Evolutionary conservation across 2,888 invertebrate genomes (phyloP), one percentile per base, ranked within the genome.

Genomic region (Euproctis similis): DNA sequence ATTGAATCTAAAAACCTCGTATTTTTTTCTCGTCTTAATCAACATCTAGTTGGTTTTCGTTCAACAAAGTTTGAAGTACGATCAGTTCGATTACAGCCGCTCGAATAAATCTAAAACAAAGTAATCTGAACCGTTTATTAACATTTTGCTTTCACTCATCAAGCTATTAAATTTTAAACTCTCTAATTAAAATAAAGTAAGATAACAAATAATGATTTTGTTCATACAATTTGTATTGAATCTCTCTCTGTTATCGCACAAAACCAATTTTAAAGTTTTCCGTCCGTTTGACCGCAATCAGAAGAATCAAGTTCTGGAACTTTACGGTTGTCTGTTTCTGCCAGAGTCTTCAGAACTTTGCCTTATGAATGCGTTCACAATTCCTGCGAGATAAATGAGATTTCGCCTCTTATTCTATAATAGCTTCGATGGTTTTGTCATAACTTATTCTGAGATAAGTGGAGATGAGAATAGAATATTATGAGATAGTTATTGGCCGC

Each of bases 261-360:
- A 42, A n/a, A 45, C 45, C 40, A 42, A 49, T 49, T 47, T 47
- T 36, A 39, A 47, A 49, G 39, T 42, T 45, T 28, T 16, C 16
- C 34, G 16, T 45, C 37, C 12, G 30, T 24, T 34, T 47, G 47
- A 40, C 51, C 42, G 39, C 42, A 47, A 42, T 50, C 39, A 34
- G 30, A 39, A 39, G 46, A 49, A 49, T 37, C 26, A 16, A 48
- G 40, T 42, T 49, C 2, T n/a, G 12, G 21, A 49, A 40, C 39
- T 47, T 42, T 26, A 36, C 34, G 28, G 26, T 28, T 37, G 35
- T 31, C 36, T 25, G 28, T 36, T 34, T 23, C 35, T 42, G 29
- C 26, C 22, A 19, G 35, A 27, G 30, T 30, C 34, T 24, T 34
- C 21, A 17, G 10, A 49, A 47, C 36, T 49, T 40, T 12, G 22